Base-by-base conservation (phyloP, 2,113 vertebrate genomes). In the Callorhinus ursinus region DNA sequence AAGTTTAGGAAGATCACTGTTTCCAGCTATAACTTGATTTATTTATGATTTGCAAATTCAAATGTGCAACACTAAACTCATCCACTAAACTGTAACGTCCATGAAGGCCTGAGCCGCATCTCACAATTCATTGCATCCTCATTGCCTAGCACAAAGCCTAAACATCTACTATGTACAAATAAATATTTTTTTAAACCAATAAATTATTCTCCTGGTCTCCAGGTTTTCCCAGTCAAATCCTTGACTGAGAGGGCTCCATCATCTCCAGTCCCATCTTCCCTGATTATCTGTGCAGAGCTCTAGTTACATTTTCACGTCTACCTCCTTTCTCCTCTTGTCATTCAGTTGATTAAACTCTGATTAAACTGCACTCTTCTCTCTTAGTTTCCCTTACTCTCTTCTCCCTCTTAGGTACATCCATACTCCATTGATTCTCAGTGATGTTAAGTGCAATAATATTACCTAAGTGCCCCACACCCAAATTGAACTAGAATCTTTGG, bases 401-500 rank as follows among this genome's bases (percentile, higher is more conserved):
- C 61, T 86, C 49, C n/a, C 14, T 71, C 14, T 65, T 63, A 55
- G 22, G 22, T 61, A 24, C 12, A 16, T 33, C 33, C 18, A 4
- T 55, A 63, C 13, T 74, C 5, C 4, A 76, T 21, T 33, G 71
- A 65, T 80, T 87, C 18, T 80, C 33, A 86, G 76, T 31, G 9
- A 49, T 9, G 1, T 42, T 42, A 85, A 84, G 18, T 82, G 74
- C 33, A 36, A 12, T 67, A 33, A 18, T 83, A 65, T 94, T 18
- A 82, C 22, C 19, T 36, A 53, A 65, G 13, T 22, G 3, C 4
- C 2, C 21, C 6, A 72, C 3, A 0, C 7, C 4, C 18, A 49
- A 69, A 18, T 31, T 94, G 39, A 97, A 93, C 67, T 90, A 74
- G 36, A 72, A 85, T 93, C 61, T 61, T 61, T 95, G 49, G n/a